Percentiles rank a stretch among this genome's conserved stretches.
phyloP scores from a whole-genome alignment of 2,797 vertebrate species.

The Paratrypauchen microcephalus region DNA sequence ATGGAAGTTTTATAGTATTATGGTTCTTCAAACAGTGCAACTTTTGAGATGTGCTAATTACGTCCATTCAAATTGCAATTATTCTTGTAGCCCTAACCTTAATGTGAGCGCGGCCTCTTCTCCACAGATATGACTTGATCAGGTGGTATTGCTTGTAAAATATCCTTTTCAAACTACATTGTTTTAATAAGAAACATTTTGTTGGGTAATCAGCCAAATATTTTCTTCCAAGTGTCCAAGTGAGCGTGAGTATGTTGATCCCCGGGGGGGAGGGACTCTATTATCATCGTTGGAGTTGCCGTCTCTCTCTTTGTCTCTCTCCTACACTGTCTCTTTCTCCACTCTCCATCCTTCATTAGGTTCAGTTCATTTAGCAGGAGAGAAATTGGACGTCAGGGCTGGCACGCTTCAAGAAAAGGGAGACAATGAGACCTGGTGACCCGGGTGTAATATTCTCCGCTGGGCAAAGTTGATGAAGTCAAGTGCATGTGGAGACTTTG shows the following conservation, averaged over 20 bases:
- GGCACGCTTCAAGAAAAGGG: constrained; percentile 10
- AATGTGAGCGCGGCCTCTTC: too few species aligned
- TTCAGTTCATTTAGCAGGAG: constrained; percentile 30
- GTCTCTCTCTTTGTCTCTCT: constrained; percentile 25
- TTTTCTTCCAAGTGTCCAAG: constrained; percentile 19
- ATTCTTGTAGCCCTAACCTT: too few species aligned
- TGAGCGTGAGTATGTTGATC: constrained; percentile 35
- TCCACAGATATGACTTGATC: too few species aligned
- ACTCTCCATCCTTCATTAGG: constrained; percentile 60
- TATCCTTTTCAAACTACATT: neutral
- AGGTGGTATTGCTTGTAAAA: too few species aligned
- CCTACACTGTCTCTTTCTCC: constrained; percentile 39
- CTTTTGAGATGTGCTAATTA: too few species aligned
- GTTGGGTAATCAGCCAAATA: neutral
- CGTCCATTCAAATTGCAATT: too few species aligned
- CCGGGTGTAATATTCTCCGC: neutral
- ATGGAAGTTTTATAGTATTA: too few species aligned
- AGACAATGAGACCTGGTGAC: neutral
- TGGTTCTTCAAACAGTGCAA: too few species aligned
- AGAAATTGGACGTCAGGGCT: neutral
- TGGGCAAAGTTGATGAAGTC: neutral
- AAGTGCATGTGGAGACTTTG: too few species aligned
- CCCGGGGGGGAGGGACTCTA: constrained; percentile 50
- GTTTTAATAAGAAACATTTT: neutral
- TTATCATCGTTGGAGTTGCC: constrained; percentile 54